These are phyloP conservation scores for Crotalus viridis DNA, from an alignment of 2,113 vertebrate species.

Conservation along the genomic window DNA sequence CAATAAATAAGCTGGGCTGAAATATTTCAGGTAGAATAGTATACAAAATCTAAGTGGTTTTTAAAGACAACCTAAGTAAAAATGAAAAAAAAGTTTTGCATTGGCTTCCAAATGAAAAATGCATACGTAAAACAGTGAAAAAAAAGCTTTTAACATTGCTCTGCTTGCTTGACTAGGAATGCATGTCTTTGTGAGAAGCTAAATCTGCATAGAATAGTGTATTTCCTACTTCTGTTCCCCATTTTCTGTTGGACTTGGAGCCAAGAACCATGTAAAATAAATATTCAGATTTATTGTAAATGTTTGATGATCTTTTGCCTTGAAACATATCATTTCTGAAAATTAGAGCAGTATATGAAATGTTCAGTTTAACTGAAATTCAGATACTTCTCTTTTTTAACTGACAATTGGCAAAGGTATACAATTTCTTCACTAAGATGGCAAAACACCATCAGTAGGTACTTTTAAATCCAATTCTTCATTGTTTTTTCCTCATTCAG, in stretches of 20 bases:
- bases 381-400: background rate
- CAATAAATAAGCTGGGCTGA: background rate
- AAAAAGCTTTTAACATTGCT: background rate
- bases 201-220: background rate
- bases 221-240: background rate
- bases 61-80: background rate
- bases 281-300: background rate
- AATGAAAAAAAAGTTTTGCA: background rate
- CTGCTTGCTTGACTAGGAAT: background rate
- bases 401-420: background rate
- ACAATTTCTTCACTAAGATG: background rate
- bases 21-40: slow-evolving; percentile 20
- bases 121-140: background rate
- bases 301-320: background rate
- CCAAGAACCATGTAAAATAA: background rate
- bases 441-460: background rate
- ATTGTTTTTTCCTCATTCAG: background rate
- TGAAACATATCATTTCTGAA: background rate
- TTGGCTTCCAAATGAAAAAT: background rate
- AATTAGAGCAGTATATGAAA: background rate
- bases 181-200: background rate
- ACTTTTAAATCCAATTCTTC: background rate
- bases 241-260: background rate
- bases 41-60: background rate
- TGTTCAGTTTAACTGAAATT: background rate